Percentiles rank a stretch among this genome's conserved stretches.
These are phyloP conservation scores for Pycnonotus jocosus DNA, from an alignment of 2,113 vertebrate genomes.

Conservation along the genomic window DNA sequence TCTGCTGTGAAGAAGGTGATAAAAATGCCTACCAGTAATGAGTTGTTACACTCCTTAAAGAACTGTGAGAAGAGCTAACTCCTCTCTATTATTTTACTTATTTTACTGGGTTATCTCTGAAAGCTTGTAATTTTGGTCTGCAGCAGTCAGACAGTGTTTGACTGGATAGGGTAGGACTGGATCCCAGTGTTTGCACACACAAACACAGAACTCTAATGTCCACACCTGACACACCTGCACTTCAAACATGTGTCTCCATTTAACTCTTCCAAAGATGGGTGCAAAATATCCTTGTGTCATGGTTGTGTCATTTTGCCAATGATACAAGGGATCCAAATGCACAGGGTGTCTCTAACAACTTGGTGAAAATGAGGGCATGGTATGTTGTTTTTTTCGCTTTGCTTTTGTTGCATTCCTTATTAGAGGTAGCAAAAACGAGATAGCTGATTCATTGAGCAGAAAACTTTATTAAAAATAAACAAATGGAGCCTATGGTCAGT, in stretches of 20 bases:
- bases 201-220: background rate
- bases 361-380: background rate
- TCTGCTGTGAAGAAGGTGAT: background rate
- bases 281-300: fast-evolving
- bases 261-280: background rate
- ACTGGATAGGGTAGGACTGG: background rate
- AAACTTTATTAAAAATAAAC: background rate
- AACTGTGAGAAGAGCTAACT: background rate
- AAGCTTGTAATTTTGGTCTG: background rate
- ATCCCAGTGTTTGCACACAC: background rate
- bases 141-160: background rate
- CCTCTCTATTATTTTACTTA: background rate
- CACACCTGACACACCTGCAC: background rate
- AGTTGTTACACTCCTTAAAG: background rate
- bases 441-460: background rate
- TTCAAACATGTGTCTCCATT: background rate
- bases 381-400: background rate
- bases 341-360: background rate
- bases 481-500: background rate
- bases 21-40: background rate
- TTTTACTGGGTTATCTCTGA: background rate
- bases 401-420: background rate
- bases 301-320: background rate
- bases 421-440: background rate
- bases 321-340: background rate